Percentiles rank a stretch among this genome's conserved stretches.
These are phyloP conservation scores for Probosciger aterrimus DNA, from an alignment of 2,113 vertebrate species.

Conservation along the genomic window DNA sequence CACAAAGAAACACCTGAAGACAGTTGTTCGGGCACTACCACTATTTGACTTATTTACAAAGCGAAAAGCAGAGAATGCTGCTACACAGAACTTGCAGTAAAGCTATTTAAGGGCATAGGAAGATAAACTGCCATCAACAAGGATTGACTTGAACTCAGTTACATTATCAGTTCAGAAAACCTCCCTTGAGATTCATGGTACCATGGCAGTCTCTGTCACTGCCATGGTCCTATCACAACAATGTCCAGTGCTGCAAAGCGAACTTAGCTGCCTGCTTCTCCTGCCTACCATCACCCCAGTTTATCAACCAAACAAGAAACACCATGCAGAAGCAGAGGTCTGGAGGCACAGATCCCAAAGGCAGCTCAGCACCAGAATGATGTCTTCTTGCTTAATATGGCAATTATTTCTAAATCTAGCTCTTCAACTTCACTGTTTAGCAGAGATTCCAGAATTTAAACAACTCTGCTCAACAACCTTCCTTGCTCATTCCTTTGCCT, in stretches of 20 bases:
- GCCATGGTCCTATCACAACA: not conserved
- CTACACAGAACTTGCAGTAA: not conserved
- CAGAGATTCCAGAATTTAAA: not conserved
- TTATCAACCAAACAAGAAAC: not conserved
- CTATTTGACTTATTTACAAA: not conserved
- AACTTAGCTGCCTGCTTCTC: not conserved
- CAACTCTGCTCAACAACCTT: not conserved
- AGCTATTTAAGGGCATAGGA: not conserved
- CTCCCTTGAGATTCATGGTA: not conserved
- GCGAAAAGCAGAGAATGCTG: not conserved
- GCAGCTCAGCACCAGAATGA: fast-evolving
- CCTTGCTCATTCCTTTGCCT: not conserved
- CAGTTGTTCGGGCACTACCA: not conserved
- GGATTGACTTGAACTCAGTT: not conserved
- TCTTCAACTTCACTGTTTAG: not conserved
- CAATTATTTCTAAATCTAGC: not conserved
- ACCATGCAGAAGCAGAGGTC: not conserved
- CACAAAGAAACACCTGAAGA: not conserved
- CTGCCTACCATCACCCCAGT: not conserved
- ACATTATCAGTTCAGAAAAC: not conserved
- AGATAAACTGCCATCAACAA: not conserved
- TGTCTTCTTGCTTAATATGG: not conserved
- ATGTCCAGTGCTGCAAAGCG: fast-evolving
- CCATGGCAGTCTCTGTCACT: not conserved
- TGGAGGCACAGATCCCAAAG: not conserved